Evolutionary conservation across 2,888 invertebrate genomes (phyloP).

Genomic region (Pandemis corylana): DNA sequence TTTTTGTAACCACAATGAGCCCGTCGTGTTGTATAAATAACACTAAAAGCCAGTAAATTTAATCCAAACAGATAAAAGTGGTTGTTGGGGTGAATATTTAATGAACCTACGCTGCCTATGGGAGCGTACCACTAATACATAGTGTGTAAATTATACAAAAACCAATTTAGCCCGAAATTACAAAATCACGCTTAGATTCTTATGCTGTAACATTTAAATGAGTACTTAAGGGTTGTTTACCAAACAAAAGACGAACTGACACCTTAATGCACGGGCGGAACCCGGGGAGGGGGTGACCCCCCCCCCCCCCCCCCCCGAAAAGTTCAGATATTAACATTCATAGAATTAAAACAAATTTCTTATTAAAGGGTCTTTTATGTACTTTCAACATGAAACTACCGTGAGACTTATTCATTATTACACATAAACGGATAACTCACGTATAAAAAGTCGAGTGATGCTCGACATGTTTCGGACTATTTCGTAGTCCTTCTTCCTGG

Average conservation of each 20-base stretch:
- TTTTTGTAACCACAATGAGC: not conserved
- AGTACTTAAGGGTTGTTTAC: not conserved
- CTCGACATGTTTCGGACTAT: too few relatives aligned
- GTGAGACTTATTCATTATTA: too few relatives aligned
- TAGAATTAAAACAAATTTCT: too few relatives aligned
- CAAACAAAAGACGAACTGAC: not conserved
- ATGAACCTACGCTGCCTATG: slow-evolving; percentile 10
- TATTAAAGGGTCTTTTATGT: too few relatives aligned
- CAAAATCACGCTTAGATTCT: not conserved
- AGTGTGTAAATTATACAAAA: not conserved
- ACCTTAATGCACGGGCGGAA: not conserved
- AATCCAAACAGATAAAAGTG: not conserved
- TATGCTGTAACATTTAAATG: not conserved
- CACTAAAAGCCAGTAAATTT: slow-evolving; percentile 8
- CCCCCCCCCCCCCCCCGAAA: too few relatives aligned
- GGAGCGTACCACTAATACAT: not conserved
- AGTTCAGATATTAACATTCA: too few relatives aligned
- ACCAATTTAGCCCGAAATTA: slow-evolving; percentile 1
- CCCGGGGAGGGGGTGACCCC: too few relatives aligned
- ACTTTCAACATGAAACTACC: too few relatives aligned
- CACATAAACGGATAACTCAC: too few relatives aligned
- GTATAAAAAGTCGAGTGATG: too few relatives aligned
- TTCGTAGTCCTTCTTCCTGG: too few relatives aligned
- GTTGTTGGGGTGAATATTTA: slow-evolving; percentile 15
- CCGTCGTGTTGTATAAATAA: not conserved